Conservation (phyloP, 2,888 invertebrate genomes). For the Lasioglossum leucozonium region DNA sequence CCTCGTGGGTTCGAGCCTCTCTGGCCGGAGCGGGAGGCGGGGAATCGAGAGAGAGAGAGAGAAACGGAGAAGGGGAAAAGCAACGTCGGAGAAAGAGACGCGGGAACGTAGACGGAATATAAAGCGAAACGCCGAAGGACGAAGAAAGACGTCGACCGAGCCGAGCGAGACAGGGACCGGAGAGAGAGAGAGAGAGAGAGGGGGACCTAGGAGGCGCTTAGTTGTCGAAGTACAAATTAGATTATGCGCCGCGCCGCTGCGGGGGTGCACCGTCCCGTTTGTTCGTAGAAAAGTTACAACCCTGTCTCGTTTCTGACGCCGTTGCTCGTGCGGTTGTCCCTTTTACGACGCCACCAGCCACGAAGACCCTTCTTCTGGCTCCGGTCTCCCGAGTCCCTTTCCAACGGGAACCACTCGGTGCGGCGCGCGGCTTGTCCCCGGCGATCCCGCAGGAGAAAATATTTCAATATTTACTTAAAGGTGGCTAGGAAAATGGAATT, state of each 20-base stretch:
- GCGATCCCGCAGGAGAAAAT: conserved; percentile 73
- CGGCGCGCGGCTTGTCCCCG: conserved; percentile 34
- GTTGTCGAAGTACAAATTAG: conserved; percentile 82
- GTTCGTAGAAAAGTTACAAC: conserved; percentile 80
- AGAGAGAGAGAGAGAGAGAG: conserved; percentile 42
- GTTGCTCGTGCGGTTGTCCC: conserved; percentile 56
- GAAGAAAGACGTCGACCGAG: conserved; percentile 23
- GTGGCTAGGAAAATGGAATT: conserved; percentile 64
- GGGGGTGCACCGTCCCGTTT: conserved; percentile 75
- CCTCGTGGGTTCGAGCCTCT: conserved; percentile 45
- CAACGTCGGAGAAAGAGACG: conserved; percentile 52
- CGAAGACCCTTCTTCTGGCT: conserved; percentile 57
- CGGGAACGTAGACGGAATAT: conserved; percentile 47
- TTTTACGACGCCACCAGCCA: conserved; percentile 55
- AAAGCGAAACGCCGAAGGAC: conserved; percentile 29
- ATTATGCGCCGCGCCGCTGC: conserved; percentile 81
- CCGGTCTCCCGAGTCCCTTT: conserved; percentile 38
- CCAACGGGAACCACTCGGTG: conserved; percentile 52
- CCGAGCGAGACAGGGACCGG: conserved; percentile 12
- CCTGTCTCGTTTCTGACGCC: conserved; percentile 66
- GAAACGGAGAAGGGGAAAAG: conserved; percentile 33
- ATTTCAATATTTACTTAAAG: conserved; percentile 81
- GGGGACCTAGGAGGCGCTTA: conserved; percentile 67
- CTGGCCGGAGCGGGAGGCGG: conserved; percentile 22
- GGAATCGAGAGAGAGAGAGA: not conserved